Evolutionary conservation across 2,113 vertebrate species (phyloP), one percentile per base, ranked within the genome.

Genomic region (Hemibagrus wyckioides): DNA sequence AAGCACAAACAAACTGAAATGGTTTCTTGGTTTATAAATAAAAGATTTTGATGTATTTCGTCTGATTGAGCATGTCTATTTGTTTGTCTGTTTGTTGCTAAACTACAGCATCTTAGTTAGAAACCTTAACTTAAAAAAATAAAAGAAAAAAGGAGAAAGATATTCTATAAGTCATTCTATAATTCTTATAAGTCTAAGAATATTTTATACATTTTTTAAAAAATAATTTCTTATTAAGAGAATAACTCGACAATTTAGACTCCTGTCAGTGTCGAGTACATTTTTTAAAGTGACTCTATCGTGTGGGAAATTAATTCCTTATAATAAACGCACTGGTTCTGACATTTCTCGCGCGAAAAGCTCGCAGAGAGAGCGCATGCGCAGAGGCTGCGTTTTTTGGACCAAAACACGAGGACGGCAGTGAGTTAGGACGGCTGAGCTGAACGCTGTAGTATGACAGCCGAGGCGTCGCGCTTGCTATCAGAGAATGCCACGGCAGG

Each of bases 321-420:
- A n/a, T 41, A 0, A 2, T n/a, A n/a, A 6, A n/a, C n/a, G 4
- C 4, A 19, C 4, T 4, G n/a, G 15, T 52, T 3, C 6, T 21
- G 44, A 17, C 30, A 19, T 17, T 79, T 52, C 48, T 33, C 9
- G 36, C 52, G 28, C 21, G 8, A 56, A 23, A 13, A 1, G 15
- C n/a, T n/a, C n/a, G n/a, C n/a, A n/a, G n/a, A n/a, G n/a, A 25
- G 4, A 8, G 83, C 67, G 94, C 93, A 94, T 94, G 94, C 93
- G 93, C 93, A 93, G 83, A 84, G 8, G 44, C 25, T 73, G 83
- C 67, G 61, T 41, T 14, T 30, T 28, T 67, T 19, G 50, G 83
- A 84, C 36, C 67, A 57, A 41, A 84, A 73, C 83, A 84, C 83
- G 83, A 73, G 67, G 50, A 73, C 63, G 52, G 48, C 50, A 15